Evolutionary conservation across 1,140 invertebrate genomes (phyloP).

Genomic region (Drosophila arizonae): DNA sequence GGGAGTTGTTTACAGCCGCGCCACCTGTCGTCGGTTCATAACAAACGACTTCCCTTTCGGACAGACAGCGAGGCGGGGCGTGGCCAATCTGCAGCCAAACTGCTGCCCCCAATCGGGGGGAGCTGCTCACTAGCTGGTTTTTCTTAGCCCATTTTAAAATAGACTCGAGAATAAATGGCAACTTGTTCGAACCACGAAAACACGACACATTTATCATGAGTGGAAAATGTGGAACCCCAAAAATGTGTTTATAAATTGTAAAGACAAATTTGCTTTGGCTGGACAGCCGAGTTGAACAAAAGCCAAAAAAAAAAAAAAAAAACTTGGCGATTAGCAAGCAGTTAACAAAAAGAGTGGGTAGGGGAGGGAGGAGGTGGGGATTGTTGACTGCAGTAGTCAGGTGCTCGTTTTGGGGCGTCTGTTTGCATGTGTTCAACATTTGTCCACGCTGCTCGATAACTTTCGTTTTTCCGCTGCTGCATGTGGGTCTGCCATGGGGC

Average conservation of each 20-base stretch:
- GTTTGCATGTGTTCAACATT: constrained; percentile 72
- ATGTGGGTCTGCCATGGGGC: constrained; percentile 16
- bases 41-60: constrained; percentile 59
- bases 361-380: not conserved
- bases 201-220: constrained; percentile 69
- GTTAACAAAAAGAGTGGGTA: constrained; percentile 3
- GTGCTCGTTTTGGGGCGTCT: constrained; percentile 33
- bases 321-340: constrained; percentile 28
- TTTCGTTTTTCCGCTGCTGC: constrained; percentile 49
- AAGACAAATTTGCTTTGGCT: constrained; percentile 58
- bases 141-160: constrained; percentile 34
- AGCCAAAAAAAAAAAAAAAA: constrained; percentile 3
- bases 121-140: constrained; percentile 1
- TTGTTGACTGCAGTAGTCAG: constrained; percentile 9
- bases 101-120: constrained; percentile 2
- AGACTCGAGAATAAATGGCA: constrained; percentile 60
- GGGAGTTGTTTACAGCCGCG: constrained; percentile 57
- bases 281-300: constrained; percentile 8
- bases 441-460: constrained; percentile 63
- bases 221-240: constrained; percentile 28
- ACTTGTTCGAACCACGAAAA: constrained; percentile 56
- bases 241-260: constrained; percentile 57
- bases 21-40: constrained; percentile 59
- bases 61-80: constrained; percentile 7
- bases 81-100: constrained; percentile 9